These are phyloP conservation scores for Nephrotoma appendiculata DNA, from an alignment of 2,888 invertebrate genomes.

Conservation along the genomic window DNA sequence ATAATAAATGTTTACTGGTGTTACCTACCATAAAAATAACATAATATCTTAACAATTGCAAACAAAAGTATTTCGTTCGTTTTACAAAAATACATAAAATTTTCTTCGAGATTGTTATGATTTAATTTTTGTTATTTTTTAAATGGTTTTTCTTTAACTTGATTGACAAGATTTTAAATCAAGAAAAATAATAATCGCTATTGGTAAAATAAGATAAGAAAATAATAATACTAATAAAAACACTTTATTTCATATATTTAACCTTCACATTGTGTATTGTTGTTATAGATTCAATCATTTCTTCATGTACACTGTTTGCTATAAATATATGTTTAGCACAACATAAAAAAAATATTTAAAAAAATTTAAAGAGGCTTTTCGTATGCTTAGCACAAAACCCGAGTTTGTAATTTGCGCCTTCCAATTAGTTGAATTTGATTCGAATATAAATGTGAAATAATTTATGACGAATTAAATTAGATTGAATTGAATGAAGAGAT, in stretches of 20 bases:
- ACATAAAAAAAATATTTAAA: background rate
- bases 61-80: background rate
- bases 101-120: background rate
- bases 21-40: background rate
- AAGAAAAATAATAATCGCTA: background rate
- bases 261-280: background rate
- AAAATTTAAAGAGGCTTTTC: background rate
- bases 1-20: background rate
- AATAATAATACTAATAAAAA: background rate
- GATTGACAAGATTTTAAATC: background rate
- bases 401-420: background rate
- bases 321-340: background rate
- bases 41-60: background rate
- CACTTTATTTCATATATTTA: background rate
- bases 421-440: background rate
- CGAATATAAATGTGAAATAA: background rate
- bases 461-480: background rate
- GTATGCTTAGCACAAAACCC: background rate
- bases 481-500: background rate
- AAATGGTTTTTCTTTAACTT: background rate
- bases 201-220: background rate
- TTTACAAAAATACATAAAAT: background rate
- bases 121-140: background rate
- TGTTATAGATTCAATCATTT: background rate
- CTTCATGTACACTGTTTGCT: background rate